Base-by-base conservation (phyloP, 2,797 vertebrate genomes). In the Sus cebifrons region DNA sequence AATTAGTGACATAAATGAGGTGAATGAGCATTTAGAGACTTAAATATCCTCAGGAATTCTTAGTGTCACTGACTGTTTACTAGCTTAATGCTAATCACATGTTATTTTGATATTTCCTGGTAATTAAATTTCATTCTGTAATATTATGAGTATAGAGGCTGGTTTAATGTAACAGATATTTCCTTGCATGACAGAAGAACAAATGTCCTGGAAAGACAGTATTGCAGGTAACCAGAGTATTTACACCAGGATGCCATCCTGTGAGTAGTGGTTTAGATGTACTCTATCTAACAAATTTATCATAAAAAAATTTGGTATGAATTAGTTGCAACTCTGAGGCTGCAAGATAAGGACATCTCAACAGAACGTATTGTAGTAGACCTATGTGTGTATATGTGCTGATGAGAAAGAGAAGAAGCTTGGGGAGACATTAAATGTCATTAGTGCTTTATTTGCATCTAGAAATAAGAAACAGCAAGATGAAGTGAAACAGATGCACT, bases 31-130 rank as follows among this genome's bases (percentile, higher is more conserved):
- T 89, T 91, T 91, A 91, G 44, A 88, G 58, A 85, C 6, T 44
- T 32, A 54, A 54, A 49, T n/a, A 5, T 73, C 27, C 56, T 60
- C 74, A 60, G 65, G 70, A 90, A 82, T 17, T 54, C 49, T 85
- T 68, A 68, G 17, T 77, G 36, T 74, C 74, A 87, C 62, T 65
- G 44, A 81, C 52, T 93, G 17, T 32, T 79, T 94, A 32, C 5
- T 86, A 93, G 65, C 16, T 94, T 91, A 82, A 89, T 79, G 78
- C 15, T 83, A 92, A 94, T 75, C 85, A 32, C 54, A 77, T 77
- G n/a, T 68, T 89, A 86, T 73, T 77, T 91, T 92, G 14, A 84
- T 81, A 85, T 44, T 79, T 94, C 65, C 20, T 54, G 15, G 83
- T 75, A 95, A 94, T 92, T 82, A 65, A 91, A 89, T 83, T 89